phyloP scores from a whole-genome alignment of 2,888 invertebrate species.

The Carabus problematicus region DNA sequence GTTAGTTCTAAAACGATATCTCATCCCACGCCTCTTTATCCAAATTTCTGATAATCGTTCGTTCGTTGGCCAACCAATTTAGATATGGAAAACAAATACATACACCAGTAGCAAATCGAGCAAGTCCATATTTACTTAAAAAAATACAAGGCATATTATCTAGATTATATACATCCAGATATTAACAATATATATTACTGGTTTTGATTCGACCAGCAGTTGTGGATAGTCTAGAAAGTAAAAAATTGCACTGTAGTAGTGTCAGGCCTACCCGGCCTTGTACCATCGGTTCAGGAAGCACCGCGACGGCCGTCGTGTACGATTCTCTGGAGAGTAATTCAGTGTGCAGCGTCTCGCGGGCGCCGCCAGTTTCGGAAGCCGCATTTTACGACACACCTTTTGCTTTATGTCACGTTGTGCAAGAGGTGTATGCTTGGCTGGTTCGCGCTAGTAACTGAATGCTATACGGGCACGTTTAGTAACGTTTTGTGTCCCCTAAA shows the following conservation, averaged over 20 bases:
- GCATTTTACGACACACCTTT: slow-evolving; percentile 40
- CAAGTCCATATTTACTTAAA: too few relatives aligned
- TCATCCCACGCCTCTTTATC: too few relatives aligned
- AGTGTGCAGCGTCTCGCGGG: slow-evolving; percentile 31
- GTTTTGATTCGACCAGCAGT: not conserved
- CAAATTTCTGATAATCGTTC: too few relatives aligned
- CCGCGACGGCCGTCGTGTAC: not conserved
- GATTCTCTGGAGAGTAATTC: slow-evolving; percentile 27
- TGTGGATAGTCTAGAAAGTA: not conserved
- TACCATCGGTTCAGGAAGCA: not conserved
- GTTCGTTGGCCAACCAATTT: too few relatives aligned
- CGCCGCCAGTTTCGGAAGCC: slow-evolving; percentile 32
- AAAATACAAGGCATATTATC: too few relatives aligned
- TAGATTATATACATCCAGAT: too few relatives aligned
- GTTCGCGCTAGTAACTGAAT: not conserved
- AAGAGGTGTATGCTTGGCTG: slow-evolving; percentile 8
- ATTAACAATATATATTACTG: too few relatives aligned
- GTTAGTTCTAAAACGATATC: too few relatives aligned
- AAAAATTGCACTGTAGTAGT: not conserved
- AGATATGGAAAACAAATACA: too few relatives aligned
- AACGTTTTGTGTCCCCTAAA: slow-evolving; percentile 51
- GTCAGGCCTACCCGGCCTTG: not conserved
- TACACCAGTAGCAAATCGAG: too few relatives aligned
- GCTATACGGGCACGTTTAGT: slow-evolving; percentile 47
- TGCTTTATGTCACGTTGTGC: slow-evolving; percentile 29